Evolutionary conservation across 2,888 invertebrate genomes (phyloP).

Genomic region (Apotomis betuletana): DNA sequence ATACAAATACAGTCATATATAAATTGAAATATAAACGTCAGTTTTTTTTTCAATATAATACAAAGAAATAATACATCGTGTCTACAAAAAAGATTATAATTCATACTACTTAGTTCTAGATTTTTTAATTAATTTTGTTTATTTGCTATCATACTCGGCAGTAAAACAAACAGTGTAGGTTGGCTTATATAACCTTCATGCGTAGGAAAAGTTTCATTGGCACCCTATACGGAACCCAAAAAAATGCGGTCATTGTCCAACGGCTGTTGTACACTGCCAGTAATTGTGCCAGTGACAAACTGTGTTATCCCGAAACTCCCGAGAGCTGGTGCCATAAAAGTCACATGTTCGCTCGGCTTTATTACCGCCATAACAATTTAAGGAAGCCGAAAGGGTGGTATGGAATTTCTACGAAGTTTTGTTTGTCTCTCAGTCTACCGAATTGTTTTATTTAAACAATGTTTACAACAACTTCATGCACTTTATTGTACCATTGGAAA

Average conservation of each 20-base stretch:
- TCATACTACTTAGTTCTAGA: too few relatives aligned
- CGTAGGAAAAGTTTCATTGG: too few relatives aligned
- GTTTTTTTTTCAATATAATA: too few relatives aligned
- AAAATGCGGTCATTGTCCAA: slow-evolving; percentile 64
- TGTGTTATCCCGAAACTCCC: slow-evolving; percentile 70
- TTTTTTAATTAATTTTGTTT: too few relatives aligned
- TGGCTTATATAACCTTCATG: too few relatives aligned
- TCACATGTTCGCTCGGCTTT: slow-evolving; percentile 78
- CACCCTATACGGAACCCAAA: slow-evolving; percentile 41
- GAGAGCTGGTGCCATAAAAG: slow-evolving; percentile 77
- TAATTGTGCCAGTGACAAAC: slow-evolving; percentile 76
- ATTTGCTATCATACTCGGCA: too few relatives aligned
- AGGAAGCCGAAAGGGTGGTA: slow-evolving; percentile 81
- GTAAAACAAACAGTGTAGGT: too few relatives aligned
- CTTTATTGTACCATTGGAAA: slow-evolving; percentile 72
- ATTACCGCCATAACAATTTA: slow-evolving; percentile 81
- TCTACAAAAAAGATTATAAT: too few relatives aligned
- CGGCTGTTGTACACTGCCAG: slow-evolving; percentile 52
- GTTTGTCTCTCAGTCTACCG: slow-evolving; percentile 70
- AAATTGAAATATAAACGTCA: too few relatives aligned
- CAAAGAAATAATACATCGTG: too few relatives aligned
- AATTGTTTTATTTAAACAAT: slow-evolving; percentile 81
- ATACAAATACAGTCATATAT: too few relatives aligned
- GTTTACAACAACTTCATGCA: slow-evolving; percentile 80
- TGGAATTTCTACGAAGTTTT: slow-evolving; percentile 77